Conservation (phyloP, 2,113 vertebrate genomes). For the Mohoua ochrocephala region DNA sequence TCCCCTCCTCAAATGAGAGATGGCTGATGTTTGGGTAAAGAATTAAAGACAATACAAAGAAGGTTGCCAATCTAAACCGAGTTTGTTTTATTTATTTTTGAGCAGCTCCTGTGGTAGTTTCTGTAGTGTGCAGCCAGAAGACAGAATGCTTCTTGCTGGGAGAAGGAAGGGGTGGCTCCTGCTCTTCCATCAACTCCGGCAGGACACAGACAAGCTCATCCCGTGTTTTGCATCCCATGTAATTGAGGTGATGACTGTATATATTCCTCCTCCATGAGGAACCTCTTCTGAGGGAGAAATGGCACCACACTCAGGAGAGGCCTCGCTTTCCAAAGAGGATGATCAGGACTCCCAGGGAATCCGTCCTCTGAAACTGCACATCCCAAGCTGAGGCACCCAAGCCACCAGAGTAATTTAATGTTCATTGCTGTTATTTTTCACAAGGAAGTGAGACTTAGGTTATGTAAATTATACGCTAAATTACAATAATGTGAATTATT, state of each 20-base stretch:
- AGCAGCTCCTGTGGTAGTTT: background rate
- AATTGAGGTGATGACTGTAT: background rate
- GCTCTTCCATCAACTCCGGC: background rate
- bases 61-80: background rate
- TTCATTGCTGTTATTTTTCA: background rate
- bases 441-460: background rate
- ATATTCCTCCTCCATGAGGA: background rate
- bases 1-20: background rate
- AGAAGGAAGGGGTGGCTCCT: background rate
- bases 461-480: background rate
- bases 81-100: background rate
- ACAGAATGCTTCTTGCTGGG: accelerated
- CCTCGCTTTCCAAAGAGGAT: background rate
- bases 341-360: background rate
- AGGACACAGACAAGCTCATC: background rate
- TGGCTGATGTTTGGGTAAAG: background rate
- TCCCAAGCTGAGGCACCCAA: background rate
- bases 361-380: background rate
- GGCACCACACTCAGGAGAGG: accelerated
- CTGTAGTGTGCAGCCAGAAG: background rate
- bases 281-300: background rate
- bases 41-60: background rate
- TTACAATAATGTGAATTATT: background rate
- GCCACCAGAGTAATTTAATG: background rate
- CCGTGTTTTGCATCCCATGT: accelerated